Percentiles rank a stretch among this genome's conserved stretches.
These are phyloP conservation scores for Campaea margaritaria DNA, from an alignment of 2,888 invertebrate genomes.

Conservation along the genomic window DNA sequence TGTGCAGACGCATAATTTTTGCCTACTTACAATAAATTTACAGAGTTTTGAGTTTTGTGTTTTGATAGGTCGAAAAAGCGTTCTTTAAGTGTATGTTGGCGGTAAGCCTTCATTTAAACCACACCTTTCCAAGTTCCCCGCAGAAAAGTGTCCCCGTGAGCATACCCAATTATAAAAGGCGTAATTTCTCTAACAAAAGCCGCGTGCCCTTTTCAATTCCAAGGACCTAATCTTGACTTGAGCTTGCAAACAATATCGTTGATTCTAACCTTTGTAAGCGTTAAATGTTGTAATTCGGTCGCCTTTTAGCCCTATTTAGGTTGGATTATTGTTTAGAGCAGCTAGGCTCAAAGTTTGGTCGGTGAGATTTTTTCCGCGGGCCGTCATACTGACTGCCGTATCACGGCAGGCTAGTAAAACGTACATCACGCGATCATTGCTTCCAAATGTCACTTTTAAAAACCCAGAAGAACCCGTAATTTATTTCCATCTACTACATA, in stretches of 20 bases:
- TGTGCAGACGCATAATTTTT: too few species aligned
- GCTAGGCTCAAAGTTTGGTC: background rate
- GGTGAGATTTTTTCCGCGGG: background rate
- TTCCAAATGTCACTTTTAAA: too few species aligned
- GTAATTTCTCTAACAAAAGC: constrained; percentile 19
- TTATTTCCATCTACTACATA: too few species aligned
- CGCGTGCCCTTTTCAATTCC: constrained; percentile 30
- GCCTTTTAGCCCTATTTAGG: constrained; percentile 20
- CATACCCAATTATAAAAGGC: constrained; percentile 26
- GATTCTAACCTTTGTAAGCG: constrained; percentile 32
- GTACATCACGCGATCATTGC: too few species aligned
- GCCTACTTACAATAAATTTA: too few species aligned
- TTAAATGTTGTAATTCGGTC: constrained; percentile 38
- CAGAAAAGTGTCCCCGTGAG: constrained; percentile 17
- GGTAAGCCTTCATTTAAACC: background rate
- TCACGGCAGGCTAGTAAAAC: too few species aligned
- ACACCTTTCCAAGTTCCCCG: constrained; percentile 12
- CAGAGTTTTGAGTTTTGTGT: too few species aligned
- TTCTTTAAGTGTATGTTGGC: background rate
- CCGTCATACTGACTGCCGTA: background rate
- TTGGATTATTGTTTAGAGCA: constrained; percentile 2
- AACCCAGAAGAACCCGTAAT: too few species aligned
- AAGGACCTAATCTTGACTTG: constrained; percentile 44
- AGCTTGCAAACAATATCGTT: constrained; percentile 45
- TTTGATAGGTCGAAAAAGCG: too few species aligned